Percentiles rank a stretch among this genome's conserved stretches.
These are phyloP conservation scores for Drosophila quasianomalipes DNA, from an alignment of 2,888 invertebrate species.

Conservation along the genomic window DNA sequence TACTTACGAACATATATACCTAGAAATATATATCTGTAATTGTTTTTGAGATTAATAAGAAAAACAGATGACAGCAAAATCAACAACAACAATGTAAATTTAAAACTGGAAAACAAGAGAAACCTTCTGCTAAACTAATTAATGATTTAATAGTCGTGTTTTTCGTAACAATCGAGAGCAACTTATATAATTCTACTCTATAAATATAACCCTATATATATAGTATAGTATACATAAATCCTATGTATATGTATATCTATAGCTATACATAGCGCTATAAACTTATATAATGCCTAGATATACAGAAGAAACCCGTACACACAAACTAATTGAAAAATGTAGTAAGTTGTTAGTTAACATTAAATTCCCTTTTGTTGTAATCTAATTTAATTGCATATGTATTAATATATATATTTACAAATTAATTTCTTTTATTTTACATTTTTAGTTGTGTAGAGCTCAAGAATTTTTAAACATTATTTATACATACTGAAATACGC, in stretches of 20 bases:
- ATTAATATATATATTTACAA: conserved; percentile 8
- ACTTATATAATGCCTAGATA: conserved; percentile 42
- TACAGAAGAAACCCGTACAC: conserved; percentile 26
- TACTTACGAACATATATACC: conserved; percentile 30
- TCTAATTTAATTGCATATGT: conserved; percentile 22
- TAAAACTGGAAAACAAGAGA: conserved; percentile 11
- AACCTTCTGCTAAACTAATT: conserved; percentile 51
- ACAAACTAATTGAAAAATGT: conserved; percentile 28
- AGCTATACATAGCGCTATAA: conserved; percentile 40
- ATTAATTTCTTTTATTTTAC: conserved; percentile 11
- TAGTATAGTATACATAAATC: conserved; percentile 34
- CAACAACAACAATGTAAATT: conserved; percentile 18
- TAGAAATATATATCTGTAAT: conserved; percentile 25
- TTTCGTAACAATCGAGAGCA: conserved; percentile 51
- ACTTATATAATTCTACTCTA: conserved; percentile 51
- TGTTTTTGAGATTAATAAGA: conserved; percentile 25
- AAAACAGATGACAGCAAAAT: conserved; percentile 20
- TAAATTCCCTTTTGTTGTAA: conserved; percentile 33
- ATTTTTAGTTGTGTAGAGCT: conserved; percentile 38
- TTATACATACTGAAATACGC: conserved; percentile 40
- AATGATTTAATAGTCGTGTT: conserved; percentile 59
- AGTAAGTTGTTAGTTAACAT: conserved; percentile 32
- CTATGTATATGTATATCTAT: conserved; percentile 23
- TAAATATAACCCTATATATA: conserved; percentile 34
- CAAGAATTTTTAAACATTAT: conserved; percentile 36